Evolutionary conservation across 1,140 invertebrate genomes (phyloP).

Genomic region (Conus betulinus): DNA sequence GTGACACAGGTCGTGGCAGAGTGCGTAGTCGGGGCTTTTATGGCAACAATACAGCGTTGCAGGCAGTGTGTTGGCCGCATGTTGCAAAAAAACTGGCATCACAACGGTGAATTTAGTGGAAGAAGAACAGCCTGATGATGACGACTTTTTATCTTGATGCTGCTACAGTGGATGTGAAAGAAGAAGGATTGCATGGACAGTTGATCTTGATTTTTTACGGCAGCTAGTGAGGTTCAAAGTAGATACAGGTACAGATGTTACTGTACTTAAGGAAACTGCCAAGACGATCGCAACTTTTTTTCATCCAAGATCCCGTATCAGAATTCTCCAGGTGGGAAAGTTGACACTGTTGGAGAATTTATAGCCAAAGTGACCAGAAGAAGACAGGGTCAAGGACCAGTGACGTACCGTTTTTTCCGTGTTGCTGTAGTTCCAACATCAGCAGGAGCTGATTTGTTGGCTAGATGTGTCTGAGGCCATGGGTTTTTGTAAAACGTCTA

Average conservation of each 20-base stretch:
- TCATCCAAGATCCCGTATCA: background rate
- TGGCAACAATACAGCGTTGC: no score
- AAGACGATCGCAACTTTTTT: background rate
- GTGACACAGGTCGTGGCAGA: no score
- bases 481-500: background rate
- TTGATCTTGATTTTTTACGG: background rate
- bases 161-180: conserved; percentile 6
- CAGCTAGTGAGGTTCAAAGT: conserved; percentile 10
- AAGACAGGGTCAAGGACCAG: background rate
- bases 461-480: conserved; percentile 21
- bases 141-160: background rate
- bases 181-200: background rate
- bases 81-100: no score
- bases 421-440: background rate
- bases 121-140: background rate
- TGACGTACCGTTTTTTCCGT: no score
- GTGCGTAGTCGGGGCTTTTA: no score
- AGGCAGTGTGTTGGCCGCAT: no score
- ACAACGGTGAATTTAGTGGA: no score
- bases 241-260: background rate
- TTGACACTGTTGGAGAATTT: conserved; percentile 6
- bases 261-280: background rate
- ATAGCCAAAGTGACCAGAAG: background rate
- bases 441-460: background rate
- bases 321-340: background rate